These are phyloP conservation scores for Cephalopterus ornatus DNA, from an alignment of 2,113 vertebrate genomes.

Conservation along the genomic window DNA sequence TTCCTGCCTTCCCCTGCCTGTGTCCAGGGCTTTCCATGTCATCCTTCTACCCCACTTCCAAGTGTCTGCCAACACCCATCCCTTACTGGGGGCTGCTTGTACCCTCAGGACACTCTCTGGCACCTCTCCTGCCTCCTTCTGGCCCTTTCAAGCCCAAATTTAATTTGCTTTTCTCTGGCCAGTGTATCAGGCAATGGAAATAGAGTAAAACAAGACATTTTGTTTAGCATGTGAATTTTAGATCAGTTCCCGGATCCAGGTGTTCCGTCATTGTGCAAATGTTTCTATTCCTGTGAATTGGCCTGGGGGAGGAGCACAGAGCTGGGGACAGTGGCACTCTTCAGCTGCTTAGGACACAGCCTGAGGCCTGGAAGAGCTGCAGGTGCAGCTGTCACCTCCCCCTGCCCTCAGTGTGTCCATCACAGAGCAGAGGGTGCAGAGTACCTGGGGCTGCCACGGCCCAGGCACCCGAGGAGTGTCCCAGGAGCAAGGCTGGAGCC, in stretches of 20 bases:
- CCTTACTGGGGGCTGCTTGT: background rate
- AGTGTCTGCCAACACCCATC: fast-evolving
- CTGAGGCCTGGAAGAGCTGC: background rate
- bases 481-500: fast-evolving
- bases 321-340: background rate
- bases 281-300: background rate
- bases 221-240: background rate
- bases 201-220: background rate
- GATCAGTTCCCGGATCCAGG: background rate
- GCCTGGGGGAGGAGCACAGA: background rate
- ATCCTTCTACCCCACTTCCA: background rate
- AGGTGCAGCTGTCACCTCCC: background rate
- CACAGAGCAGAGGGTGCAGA: fast-evolving
- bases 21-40: background rate
- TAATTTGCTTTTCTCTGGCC: background rate
- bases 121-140: background rate
- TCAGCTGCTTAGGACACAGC: background rate
- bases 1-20: background rate
- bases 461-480: background rate
- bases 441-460: background rate
- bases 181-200: background rate
- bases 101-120: background rate
- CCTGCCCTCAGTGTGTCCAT: background rate
- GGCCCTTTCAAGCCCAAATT: background rate
- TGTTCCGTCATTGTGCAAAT: fast-evolving